Base-by-base conservation (phyloP, 2,797 vertebrate genomes). In the Catostomus latipinnis region DNA sequence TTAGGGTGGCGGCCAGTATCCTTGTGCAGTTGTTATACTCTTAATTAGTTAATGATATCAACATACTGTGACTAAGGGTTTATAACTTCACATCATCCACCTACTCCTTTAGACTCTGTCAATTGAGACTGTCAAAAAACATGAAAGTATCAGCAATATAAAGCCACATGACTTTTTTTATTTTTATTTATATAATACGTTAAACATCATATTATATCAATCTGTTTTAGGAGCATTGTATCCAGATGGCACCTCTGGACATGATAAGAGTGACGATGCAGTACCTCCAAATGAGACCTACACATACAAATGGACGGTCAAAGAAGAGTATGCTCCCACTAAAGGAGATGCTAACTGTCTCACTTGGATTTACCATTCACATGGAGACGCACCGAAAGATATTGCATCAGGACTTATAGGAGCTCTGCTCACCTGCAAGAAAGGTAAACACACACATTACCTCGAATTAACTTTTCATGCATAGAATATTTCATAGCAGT, bases 331-430 rank as follows among this genome's bases (percentile, higher is more conserved):
- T 53, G 89, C 91, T 62, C 95, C 94, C 13, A 93, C 90, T 7
- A 82, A 85, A 82, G 90, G 89, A 68, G 95, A 87, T 48, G 52
- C 81, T 14, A 6, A 0, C 43, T 86, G 84, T 53, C 90, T 95
- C 81, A 95, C 93, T 1, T 95, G 94, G 95, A 91, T 94, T 65
- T 95, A 95, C 80, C 95, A 95, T 85, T 95, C 95, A 66, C 95
- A 95, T 34, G 71, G 92, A 71, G 91, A 95, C 85, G 93, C 94
- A 52, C 94, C 94, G 52, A 90, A 88, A 84, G 95, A 95, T 84
- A 94, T 95, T 82, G 92, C 93, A 6, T 86, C 93, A 84, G 95
- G 95, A 16, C 92, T 95, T 65, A 92, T 95, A 67, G 95, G 95
- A 56, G 92, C 92, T 0, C 88, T 95, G 16, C 91, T 95, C 50